phyloP scores from a whole-genome alignment of 2,888 invertebrate species.

The Uloborus plumipes region DNA sequence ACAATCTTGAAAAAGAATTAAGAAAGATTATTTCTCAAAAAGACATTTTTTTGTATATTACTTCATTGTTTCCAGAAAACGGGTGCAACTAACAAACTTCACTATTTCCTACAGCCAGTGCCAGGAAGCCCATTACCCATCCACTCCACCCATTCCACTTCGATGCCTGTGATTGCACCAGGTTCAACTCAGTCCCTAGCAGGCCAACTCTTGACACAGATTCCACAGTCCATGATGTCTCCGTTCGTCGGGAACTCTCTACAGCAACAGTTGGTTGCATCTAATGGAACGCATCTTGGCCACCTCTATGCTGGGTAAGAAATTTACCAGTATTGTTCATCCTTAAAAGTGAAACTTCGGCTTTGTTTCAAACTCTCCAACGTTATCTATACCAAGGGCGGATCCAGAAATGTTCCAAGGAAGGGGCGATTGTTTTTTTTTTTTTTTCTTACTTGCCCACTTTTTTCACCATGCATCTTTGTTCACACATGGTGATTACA shows the following conservation, averaged over 20 bases:
- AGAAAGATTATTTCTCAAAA: too few species aligned
- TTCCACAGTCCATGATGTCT: slow-evolving; percentile 19
- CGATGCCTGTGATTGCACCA: slow-evolving; percentile 44
- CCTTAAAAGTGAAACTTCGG: too few species aligned
- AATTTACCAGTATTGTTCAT: too few species aligned
- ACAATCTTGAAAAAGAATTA: too few species aligned
- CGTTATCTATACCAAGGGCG: too few species aligned
- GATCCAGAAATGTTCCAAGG: too few species aligned
- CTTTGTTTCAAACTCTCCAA: too few species aligned
- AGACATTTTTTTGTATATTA: too few species aligned
- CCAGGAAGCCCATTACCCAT: slow-evolving; percentile 40
- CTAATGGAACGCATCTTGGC: slow-evolving; percentile 12
- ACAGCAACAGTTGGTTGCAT: slow-evolving; percentile 29
- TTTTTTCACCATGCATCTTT: too few species aligned
- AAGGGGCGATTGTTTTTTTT: too few species aligned
- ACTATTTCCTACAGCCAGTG: slow-evolving; percentile 15
- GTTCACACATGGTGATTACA: too few species aligned
- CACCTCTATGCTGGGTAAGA: slow-evolving; percentile 57
- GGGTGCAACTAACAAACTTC: neutral
- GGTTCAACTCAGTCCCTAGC: neutral
- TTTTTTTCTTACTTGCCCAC: too few species aligned
- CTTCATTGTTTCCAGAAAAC: neutral
- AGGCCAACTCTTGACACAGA: slow-evolving; percentile 31
- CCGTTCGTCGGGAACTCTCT: slow-evolving; percentile 24
- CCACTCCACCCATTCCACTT: slow-evolving; percentile 51